Evolutionary conservation across 2,113 vertebrate genomes (phyloP), one percentile per base, ranked within the genome.

Genomic region (Prietella phreatophila): DNA sequence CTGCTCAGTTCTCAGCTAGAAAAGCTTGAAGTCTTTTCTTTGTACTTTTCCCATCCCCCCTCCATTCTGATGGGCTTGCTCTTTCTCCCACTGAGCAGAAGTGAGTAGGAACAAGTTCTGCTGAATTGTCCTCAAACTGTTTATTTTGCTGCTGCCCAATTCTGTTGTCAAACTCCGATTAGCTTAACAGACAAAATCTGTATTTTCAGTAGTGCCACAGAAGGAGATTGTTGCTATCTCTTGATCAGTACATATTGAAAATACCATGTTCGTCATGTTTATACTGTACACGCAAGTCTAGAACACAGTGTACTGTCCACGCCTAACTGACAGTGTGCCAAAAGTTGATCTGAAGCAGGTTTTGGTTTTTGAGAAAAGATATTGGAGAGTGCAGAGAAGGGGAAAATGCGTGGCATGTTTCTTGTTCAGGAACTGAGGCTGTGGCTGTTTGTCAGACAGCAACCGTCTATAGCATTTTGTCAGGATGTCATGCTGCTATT

Each of bases 281-380:
- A 8, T 53, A 76, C 76, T 82, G 58, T 78, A 71, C 10, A 4
- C 36, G 14, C 55, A 65, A 53, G n/a, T 81, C 69, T 30, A 87
- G 87, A 85, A 90, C 85, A 87, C 15, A 61, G 20, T 89, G 87
- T 90, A 71, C 89, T 82, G 33, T 76, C 13, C 76, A 80, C 39
- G 13, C 76, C 81, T 65, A 61, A 33, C 56, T 86, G 87, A 87
- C 85, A 84, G 65, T 4, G 9, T 25, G 14, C 76, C 65, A 60
- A 5, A 75, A 81, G 63, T 76, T 81, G 67, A 73, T 76, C 30
- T 80, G 3, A 33, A 17, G 30, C 56, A 27, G 65, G 19, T 3
- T 17, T 47, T 5, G 0, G 30, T 22, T 67, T 86, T 30, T 11
- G 20, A 13, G 6, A 33, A 75, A 7, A 39, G 4, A 30, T 85